Percentiles rank a stretch among this genome's conserved stretches.
Conservation (phyloP, 2,797 vertebrate species). For the Scolopax bukidnonensis region DNA sequence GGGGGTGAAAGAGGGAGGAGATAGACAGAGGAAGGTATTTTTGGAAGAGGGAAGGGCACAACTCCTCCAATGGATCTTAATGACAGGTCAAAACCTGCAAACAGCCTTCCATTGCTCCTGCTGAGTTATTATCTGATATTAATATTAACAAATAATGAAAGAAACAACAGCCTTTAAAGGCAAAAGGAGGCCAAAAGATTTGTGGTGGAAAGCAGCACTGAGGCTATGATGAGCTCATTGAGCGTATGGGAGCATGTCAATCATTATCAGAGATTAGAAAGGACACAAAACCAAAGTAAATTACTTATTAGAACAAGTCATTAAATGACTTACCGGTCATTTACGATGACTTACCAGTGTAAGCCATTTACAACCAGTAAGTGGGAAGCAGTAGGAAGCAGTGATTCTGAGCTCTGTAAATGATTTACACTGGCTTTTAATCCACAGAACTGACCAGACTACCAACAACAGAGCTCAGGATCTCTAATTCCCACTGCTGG, state of each 20-base stretch:
- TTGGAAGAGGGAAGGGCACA: background rate
- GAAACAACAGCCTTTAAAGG: background rate
- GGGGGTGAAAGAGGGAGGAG: background rate
- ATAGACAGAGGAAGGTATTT: background rate
- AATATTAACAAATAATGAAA: background rate
- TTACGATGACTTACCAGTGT: background rate
- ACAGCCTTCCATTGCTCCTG: background rate
- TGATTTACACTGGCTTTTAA: background rate
- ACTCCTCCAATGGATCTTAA: background rate
- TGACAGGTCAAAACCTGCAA: background rate
- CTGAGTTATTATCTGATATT: background rate
- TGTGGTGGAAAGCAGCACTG: background rate
- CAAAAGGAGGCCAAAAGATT: background rate
- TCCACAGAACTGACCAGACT: background rate
- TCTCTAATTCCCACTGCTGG: background rate
- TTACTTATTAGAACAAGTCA: background rate
- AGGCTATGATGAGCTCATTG: background rate
- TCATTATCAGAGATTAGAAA: conserved; percentile 12
- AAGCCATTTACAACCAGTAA: background rate
- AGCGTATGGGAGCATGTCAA: background rate
- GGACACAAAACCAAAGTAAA: background rate
- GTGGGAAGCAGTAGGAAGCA: background rate
- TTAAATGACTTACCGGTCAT: background rate
- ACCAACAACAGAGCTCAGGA: background rate
- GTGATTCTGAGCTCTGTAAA: background rate